Percentiles rank a stretch among this genome's conserved stretches.
phyloP scores from a whole-genome alignment of 2,797 vertebrate genomes.

The Helostoma temminkii region DNA sequence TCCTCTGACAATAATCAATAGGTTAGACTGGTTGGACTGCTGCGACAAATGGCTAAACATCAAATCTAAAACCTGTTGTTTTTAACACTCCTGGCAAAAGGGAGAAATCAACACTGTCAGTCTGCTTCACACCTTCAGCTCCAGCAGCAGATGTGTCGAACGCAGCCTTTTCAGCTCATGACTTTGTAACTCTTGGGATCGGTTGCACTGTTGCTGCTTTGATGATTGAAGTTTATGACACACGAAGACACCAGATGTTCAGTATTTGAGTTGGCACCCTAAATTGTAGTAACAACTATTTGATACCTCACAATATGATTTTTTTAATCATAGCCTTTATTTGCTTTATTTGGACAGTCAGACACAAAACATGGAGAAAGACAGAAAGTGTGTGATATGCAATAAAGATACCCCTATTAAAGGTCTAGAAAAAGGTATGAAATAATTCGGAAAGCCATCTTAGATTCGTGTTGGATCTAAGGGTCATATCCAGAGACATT shows the following conservation, averaged over 20 bases:
- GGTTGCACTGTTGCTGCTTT: constrained; percentile 39
- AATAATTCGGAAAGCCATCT: constrained; percentile 10
- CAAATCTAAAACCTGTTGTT: constrained; percentile 3
- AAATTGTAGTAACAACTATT: constrained; percentile 24
- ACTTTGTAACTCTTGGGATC: constrained; percentile 28
- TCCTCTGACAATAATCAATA: not conserved
- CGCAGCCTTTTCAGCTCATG: constrained; percentile 31
- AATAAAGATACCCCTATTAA: no score
- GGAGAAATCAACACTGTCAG: constrained; percentile 9
- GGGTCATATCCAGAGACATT: not conserved
- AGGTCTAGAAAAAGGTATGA: not conserved
- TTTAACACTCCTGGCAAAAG: constrained; percentile 4
- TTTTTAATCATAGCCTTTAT: not conserved
- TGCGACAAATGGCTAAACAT: constrained; percentile 10
- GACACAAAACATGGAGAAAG: no score
- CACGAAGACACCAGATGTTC: constrained; percentile 61
- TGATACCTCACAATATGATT: constrained; percentile 2
- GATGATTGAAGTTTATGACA: constrained; percentile 52
- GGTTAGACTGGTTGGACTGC: constrained; percentile 4
- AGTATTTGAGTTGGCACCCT: constrained; percentile 61
- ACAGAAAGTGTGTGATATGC: no score
- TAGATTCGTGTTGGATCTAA: constrained; percentile 13
- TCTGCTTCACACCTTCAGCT: constrained; percentile 14
- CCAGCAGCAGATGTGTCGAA: constrained; percentile 23
- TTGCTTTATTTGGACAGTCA: no score